phyloP scores from a whole-genome alignment of 2,113 vertebrate species.

The Lycocorax pyrrhopterus region DNA sequence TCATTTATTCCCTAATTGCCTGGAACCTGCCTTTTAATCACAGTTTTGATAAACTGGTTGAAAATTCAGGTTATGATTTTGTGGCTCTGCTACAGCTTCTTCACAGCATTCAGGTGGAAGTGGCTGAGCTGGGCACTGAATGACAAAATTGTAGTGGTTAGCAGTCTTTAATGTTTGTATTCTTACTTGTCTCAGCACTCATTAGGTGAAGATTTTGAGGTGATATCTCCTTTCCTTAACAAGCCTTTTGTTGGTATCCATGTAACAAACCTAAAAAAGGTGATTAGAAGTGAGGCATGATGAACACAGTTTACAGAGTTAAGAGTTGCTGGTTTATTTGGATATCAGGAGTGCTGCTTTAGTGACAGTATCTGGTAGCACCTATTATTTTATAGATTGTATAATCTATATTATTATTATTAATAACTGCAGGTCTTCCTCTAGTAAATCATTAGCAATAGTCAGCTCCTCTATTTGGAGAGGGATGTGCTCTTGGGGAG shows the following conservation, averaged over 20 bases:
- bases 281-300: background rate
- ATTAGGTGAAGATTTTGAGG: background rate
- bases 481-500: background rate
- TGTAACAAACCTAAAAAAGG: slow-evolving; percentile 3
- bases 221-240: background rate
- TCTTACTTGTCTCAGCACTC: background rate
- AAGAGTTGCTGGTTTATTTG: background rate
- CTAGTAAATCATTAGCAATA: background rate
- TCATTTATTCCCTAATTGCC: slow-evolving; percentile 35
- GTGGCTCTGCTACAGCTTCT: slow-evolving; percentile 45
- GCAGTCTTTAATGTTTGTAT: background rate
- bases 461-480: background rate
- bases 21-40: slow-evolving; percentile 60
- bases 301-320: background rate
- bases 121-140: slow-evolving; percentile 25
- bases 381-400: background rate
- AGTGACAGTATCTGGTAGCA: background rate
- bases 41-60: slow-evolving; percentile 45
- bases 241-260: background rate
- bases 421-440: background rate
- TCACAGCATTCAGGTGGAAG: background rate
- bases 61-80: slow-evolving; percentile 10
- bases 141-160: background rate
- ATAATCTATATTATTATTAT: background rate
- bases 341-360: background rate